Evolutionary conservation across 2,113 vertebrate genomes (phyloP), one percentile per base, ranked within the genome.

Genomic region (Tetrax tetrax): DNA sequence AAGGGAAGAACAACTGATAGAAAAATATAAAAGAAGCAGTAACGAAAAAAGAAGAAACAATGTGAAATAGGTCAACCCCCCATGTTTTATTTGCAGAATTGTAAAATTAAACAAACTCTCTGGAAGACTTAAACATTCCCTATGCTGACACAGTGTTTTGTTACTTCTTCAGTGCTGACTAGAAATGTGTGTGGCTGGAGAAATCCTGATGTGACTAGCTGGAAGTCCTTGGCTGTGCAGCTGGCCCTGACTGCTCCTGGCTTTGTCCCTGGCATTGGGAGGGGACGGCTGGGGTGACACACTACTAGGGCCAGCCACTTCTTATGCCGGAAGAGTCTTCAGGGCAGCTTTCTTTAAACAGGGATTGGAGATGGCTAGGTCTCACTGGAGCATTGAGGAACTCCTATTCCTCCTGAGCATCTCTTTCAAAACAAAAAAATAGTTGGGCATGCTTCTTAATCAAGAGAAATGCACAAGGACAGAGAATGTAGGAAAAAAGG

Each of bases 341-440:
- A 56, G 56, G 11, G 10, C 53, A 48, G 54, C 43, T 85, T 50
- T 70, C 63, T 60, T 68, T 56, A 37, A 89, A 59, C 3, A n/a
- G 21, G 27, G 9, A 33, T 89, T 6, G 4, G 41, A 84, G 57
- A 45, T 8, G 8, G 12, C 29, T 77, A 2, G 3, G 38, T 86
- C 43, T 88, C 6, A 10, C 27, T 43, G 41, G 27, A 75, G 19
- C 41, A 33, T 2, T 77, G 56, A 70, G 25, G 17, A 77, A 27
- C 41, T 89, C 28, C 17, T 0, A 0, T 38, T 90, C 2, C 6
- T 21, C 9, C 0, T 33, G 0, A 43, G 15, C 54, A 35, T 48
- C 27, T 51, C 37, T 77, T 90, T 63, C 29, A 71, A 81, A 85
- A 64, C 10, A 70, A 35, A 77, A 76, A 53, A 92, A 35, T 10